Evolutionary conservation across 2,797 vertebrate genomes (phyloP), one percentile per base, ranked within the genome.

Genomic region (Microctenopoma lineatum): DNA sequence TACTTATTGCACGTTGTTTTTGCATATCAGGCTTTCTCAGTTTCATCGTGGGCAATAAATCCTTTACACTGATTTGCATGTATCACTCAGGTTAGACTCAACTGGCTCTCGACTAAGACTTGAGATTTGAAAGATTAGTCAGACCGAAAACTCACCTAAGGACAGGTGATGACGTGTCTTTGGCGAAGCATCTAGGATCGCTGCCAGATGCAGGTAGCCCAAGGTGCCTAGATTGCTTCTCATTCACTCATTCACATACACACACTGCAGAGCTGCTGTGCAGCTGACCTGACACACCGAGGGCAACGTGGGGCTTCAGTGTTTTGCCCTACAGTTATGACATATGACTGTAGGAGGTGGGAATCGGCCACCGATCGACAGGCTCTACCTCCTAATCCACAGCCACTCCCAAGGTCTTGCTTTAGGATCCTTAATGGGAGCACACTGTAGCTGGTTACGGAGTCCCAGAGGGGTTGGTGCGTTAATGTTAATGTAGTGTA

Each of bases 1-100:
- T 29, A 41, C 15, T 26, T 18, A 9, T 15, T 42, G 13, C 47
- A 3, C 2, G 13, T 14, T 38, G 12, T 15, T 39, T 51, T 44
- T 58, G 53, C 10, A 26, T 45, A 42, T 50, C 48, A 56, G 11
- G 4, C 5, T 54, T 52, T 60, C 18, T 47, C n/a, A 47, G 14
- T 32, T 34, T 61, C 66, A 70, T 21, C 71, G 70, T 14, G 8
- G 25, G 32, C 50, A 66, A 69, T 80, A 78, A 71, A 74, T 75
- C 45, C 73, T 38, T 38, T 34, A 8, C 51, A 18, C 26, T 56
- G 38, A 73, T 81, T 69, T 60, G 60, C 66, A 71, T 68, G 57
- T n/a, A 25, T 32, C 38, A 54, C 27, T 73, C 41, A 53, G 73
- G 53, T 54, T 41, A 25, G n/a, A 42, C 42, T 41, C 41, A 34